phyloP scores from a whole-genome alignment of 2,113 vertebrate species.

The Mellivora capensis region DNA sequence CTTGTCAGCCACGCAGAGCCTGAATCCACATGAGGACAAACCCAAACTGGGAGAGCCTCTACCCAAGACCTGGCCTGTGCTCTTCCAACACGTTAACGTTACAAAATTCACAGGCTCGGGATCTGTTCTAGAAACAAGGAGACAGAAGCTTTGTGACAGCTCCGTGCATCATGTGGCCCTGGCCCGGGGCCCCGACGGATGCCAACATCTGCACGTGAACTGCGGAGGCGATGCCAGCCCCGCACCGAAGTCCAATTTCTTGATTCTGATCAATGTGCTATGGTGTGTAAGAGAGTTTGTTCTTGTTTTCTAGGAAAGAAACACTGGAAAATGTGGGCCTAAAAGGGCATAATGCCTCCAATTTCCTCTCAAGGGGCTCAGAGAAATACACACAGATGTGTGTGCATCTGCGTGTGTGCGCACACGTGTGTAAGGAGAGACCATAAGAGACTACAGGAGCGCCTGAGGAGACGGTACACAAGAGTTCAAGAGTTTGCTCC shows the following conservation, averaged over 20 bases:
- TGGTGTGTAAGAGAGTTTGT: background rate
- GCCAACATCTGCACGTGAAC: background rate
- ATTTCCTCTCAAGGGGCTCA: background rate
- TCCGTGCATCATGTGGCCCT: background rate
- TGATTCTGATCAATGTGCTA: background rate
- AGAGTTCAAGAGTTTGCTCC: background rate
- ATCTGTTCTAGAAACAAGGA: background rate
- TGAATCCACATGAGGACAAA: no score
- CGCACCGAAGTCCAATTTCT: background rate
- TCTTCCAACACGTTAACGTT: no score
- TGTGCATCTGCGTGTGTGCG: fast-evolving
- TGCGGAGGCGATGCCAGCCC: fast-evolving
- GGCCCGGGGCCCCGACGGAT: background rate
- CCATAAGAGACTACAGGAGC: background rate
- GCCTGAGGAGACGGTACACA: background rate
- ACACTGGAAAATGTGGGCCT: background rate
- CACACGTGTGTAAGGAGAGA: fast-evolving
- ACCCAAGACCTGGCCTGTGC: background rate
- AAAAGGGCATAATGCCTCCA: background rate
- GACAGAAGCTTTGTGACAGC: background rate
- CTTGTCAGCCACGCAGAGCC: background rate
- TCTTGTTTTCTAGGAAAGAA: background rate
- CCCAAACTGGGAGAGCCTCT: background rate
- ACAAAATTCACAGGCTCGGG: background rate
- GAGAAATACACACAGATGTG: background rate